Evolutionary conservation across 2,797 vertebrate genomes (phyloP).

Genomic region (Malurus leucopterus): DNA sequence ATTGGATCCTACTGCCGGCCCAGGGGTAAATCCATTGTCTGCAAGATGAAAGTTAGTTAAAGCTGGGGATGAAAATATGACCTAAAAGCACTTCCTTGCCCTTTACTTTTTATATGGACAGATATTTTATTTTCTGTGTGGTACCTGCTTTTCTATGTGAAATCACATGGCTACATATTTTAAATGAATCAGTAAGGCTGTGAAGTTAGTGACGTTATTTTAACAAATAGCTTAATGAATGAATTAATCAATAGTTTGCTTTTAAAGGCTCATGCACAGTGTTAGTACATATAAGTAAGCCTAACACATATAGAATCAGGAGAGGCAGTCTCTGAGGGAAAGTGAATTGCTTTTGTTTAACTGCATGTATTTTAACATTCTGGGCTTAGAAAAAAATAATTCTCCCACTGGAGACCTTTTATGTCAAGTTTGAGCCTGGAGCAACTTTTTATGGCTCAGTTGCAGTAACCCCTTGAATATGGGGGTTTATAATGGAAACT

Average conservation of each 20-base stretch:
- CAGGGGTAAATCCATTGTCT: background rate
- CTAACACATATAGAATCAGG: background rate
- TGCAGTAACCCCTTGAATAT: slow-evolving; percentile 56
- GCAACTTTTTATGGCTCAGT: slow-evolving; percentile 46
- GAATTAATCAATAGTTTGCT: background rate
- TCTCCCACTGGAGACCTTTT: slow-evolving; percentile 36
- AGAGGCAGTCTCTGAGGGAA: background rate
- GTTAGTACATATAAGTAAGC: background rate
- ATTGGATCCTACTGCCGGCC: background rate
- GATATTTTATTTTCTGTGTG: background rate
- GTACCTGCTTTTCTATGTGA: background rate
- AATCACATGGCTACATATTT: background rate
- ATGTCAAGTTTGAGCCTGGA: slow-evolving; percentile 52
- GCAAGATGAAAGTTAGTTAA: background rate
- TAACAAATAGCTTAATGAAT: background rate
- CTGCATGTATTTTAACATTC: slow-evolving; percentile 28
- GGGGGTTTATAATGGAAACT: slow-evolving; percentile 61
- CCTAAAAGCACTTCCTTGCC: background rate
- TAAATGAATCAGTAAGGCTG: background rate
- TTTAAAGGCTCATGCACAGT: background rate
- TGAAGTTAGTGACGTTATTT: background rate
- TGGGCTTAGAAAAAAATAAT: background rate
- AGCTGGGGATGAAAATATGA: background rate
- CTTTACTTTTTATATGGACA: background rate
- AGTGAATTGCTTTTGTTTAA: slow-evolving; percentile 31